A percentile compares a stretch with the other conserved stretches of the same genome.
Evolutionary conservation across 2,113 vertebrate genomes (phyloP).

Genomic region (Amphilophus citrinellus): DNA sequence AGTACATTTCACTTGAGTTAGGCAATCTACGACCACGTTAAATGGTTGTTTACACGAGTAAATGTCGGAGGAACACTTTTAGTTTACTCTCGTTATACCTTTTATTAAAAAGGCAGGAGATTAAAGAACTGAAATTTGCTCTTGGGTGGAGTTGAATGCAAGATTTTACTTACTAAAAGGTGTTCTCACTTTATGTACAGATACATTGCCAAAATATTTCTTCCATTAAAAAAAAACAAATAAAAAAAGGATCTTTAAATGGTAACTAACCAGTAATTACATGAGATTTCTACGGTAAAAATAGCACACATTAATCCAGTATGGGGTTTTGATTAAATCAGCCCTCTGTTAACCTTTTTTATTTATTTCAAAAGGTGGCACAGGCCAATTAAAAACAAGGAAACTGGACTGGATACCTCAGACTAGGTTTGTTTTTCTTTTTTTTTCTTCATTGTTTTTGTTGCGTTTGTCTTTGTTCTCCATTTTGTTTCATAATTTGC

Average conservation of each 20-base stretch:
- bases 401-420: slow-evolving; percentile 67
- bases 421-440: slow-evolving; percentile 29
- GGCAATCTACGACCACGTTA: slow-evolving; percentile 47
- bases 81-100: neutral
- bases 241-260: neutral
- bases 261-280: neutral
- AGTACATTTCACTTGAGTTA: slow-evolving; percentile 61
- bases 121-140: neutral
- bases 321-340: neutral
- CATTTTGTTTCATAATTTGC: slow-evolving; percentile 80
- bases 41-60: slow-evolving; percentile 76
- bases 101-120: slow-evolving; percentile 16
- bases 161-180: slow-evolving; percentile 45
- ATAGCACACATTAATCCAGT: neutral
- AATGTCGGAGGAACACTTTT: slow-evolving; percentile 17
- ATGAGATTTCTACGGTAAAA: neutral
- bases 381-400: slow-evolving; percentile 57
- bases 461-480: slow-evolving; percentile 51
- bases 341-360: slow-evolving; percentile 39
- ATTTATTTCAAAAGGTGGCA: slow-evolving; percentile 64
- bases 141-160: neutral
- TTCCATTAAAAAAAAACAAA: neutral
- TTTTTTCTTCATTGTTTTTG: slow-evolving; percentile 33
- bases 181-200: slow-evolving; percentile 53
- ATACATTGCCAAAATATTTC: slow-evolving; percentile 63